phyloP scores from a whole-genome alignment of 2,888 invertebrate genomes.

The Gnatocerus cornutus region DNA sequence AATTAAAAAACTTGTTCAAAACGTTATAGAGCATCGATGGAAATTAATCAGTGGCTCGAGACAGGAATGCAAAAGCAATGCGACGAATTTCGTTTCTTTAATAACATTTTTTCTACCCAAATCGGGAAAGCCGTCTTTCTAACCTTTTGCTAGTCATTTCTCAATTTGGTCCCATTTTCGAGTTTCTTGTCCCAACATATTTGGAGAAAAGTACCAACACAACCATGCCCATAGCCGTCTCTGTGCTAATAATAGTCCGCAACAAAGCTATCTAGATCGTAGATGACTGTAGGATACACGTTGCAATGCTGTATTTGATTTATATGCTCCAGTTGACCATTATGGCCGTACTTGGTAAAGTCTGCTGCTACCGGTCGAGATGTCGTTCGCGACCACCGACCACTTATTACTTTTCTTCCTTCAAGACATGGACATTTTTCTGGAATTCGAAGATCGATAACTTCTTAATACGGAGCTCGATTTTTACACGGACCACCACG shows the following conservation, averaged over 20 bases:
- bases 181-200: slow-evolving; percentile 33
- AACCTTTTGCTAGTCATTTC: no score
- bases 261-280: slow-evolving; percentile 58
- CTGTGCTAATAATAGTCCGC: slow-evolving; percentile 56
- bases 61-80: slow-evolving; percentile 21
- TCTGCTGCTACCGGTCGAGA: slow-evolving; percentile 55
- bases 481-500: not conserved
- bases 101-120: no score
- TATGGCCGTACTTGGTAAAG: slow-evolving; percentile 57
- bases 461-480: slow-evolving; percentile 20
- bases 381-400: slow-evolving; percentile 48
- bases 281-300: slow-evolving; percentile 55
- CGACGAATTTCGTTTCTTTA: no score
- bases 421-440: slow-evolving; percentile 35
- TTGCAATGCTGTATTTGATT: slow-evolving; percentile 57
- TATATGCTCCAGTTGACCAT: slow-evolving; percentile 58
- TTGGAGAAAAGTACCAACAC: slow-evolving; percentile 38
- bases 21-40: slow-evolving; percentile 36
- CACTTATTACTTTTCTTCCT: slow-evolving; percentile 42
- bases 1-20: slow-evolving; percentile 48
- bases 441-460: slow-evolving; percentile 26
- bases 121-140: no score
- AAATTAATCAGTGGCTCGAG: slow-evolving; percentile 39
- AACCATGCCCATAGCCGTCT: slow-evolving; percentile 42
- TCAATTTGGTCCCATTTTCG: not conserved